Evolutionary conservation across 2,888 invertebrate species (phyloP).

Genomic region (Eueremaeus valkanovi): DNA sequence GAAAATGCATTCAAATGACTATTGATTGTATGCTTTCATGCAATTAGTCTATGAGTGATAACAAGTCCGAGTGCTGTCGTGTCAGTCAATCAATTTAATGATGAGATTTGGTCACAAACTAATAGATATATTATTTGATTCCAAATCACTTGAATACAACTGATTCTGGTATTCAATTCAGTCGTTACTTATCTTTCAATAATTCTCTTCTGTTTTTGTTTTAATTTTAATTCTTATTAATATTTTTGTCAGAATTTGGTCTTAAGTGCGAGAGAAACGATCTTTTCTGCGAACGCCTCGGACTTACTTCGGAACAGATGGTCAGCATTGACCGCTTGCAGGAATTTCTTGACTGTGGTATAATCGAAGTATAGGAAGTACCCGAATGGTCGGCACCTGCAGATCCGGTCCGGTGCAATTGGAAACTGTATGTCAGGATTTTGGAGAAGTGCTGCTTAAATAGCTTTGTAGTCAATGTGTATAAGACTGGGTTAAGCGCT

Average conservation of each 20-base stretch:
- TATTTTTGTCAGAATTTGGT: not conserved
- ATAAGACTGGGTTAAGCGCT: conserved; percentile 62
- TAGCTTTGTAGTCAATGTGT: conserved; percentile 61
- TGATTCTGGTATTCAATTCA: no score
- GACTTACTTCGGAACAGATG: conserved; percentile 45
- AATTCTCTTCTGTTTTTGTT: not conserved
- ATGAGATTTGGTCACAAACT: not conserved
- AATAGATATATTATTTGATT: not conserved
- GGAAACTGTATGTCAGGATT: conserved; percentile 38
- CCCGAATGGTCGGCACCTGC: conserved; percentile 42
- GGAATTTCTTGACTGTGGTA: conserved; percentile 40
- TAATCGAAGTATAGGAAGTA: conserved; percentile 44
- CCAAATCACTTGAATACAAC: not conserved
- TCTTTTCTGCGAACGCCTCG: not conserved
- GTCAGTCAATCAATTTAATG: not conserved
- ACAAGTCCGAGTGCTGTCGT: conserved; percentile 16
- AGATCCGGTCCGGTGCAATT: conserved; percentile 38
- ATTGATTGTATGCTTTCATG: not conserved
- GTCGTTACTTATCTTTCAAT: not conserved
- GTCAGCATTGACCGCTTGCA: conserved; percentile 43
- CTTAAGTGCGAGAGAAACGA: not conserved
- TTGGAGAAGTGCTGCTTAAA: conserved; percentile 58
- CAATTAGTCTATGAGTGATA: not conserved
- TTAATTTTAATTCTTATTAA: not conserved
- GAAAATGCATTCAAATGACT: not conserved